Evolutionary conservation across 2,888 invertebrate genomes (phyloP), one percentile per base, ranked within the genome.

Genomic region (Limnephilus marmoratus): DNA sequence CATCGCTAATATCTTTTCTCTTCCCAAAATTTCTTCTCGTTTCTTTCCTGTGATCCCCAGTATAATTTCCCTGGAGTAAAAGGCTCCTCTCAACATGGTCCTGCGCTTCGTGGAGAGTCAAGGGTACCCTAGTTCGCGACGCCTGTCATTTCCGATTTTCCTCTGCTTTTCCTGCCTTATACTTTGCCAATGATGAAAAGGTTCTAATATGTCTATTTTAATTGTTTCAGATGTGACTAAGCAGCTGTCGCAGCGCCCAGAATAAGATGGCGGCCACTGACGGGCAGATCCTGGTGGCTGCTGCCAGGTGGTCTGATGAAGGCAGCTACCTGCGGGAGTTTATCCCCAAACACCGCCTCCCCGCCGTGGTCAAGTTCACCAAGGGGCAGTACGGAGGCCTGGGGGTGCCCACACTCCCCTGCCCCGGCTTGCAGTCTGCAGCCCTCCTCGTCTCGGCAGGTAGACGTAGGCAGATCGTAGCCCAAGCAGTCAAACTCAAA

Each of bases 351-450:
- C 97, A 98, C 94, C 97, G 97, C 92, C 95, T 98, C 93, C 99
- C 99, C 24, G 97, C 97, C 94, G 97, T 99, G 94, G 98, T 98
- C 92, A 98, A 98, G 95, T 98, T 99, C 94, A 98, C 98, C 94
- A 99, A 99, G 95, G 99, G 99, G 94, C 99, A 99, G 95, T 99
- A 99, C 96, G 98, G 98, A 94, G 98, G 98, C 92, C 97, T 99
- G 90, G 99, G 99, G 49, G 98, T 98, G 31, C 98, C 99, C 3
- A 98, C 98, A 0, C 95, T 98, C 87, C 98, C 98, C 81, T 98
- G 98, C 94, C 98, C 98, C 9, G 97, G 98, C 92, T 96, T 98
- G 45, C 98, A 98, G 94, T 98, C 98, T 94, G 98, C 98, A 34
- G 98, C 99, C 7, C 96, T 99, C 88, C 97, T 99, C 91, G 97